phyloP scores from a whole-genome alignment of 2,797 vertebrate genomes.

The Eurystomus glaucurus region DNA sequence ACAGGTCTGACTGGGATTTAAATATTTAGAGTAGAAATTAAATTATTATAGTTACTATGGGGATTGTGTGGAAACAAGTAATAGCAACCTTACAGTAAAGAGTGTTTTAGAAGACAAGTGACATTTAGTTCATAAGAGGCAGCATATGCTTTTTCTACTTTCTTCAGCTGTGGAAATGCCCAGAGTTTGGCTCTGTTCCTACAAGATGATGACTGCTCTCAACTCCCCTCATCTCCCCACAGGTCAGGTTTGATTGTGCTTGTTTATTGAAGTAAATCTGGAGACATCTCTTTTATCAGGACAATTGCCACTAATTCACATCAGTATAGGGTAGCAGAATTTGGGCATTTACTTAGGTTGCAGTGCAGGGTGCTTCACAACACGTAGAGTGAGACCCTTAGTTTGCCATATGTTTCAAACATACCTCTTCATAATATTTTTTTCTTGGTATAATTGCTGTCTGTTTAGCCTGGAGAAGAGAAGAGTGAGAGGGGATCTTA shows the following conservation, averaged over 20 bases:
- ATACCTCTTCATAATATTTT: neutral
- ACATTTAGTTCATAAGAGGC: slow-evolving; percentile 27
- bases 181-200: neutral
- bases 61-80: slow-evolving; percentile 18
- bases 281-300: neutral
- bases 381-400: neutral
- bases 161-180: neutral
- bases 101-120: slow-evolving; percentile 28
- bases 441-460: neutral
- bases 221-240: neutral
- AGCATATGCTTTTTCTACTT: neutral
- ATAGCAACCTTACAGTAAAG: slow-evolving; percentile 2
- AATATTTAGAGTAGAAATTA: slow-evolving; percentile 67
- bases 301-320: neutral
- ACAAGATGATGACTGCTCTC: neutral
- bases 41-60: slow-evolving; percentile 39
- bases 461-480: no score
- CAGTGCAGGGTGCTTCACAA: neutral
- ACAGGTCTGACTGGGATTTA: slow-evolving; percentile 46
- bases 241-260: neutral
- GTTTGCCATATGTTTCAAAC: neutral
- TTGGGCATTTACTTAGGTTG: neutral
- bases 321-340: neutral
- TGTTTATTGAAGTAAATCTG: neutral
- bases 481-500: no score